These are phyloP conservation scores for Pseudachorutes palmiensis DNA, from an alignment of 1,140 invertebrate species.

Conservation along the genomic window DNA sequence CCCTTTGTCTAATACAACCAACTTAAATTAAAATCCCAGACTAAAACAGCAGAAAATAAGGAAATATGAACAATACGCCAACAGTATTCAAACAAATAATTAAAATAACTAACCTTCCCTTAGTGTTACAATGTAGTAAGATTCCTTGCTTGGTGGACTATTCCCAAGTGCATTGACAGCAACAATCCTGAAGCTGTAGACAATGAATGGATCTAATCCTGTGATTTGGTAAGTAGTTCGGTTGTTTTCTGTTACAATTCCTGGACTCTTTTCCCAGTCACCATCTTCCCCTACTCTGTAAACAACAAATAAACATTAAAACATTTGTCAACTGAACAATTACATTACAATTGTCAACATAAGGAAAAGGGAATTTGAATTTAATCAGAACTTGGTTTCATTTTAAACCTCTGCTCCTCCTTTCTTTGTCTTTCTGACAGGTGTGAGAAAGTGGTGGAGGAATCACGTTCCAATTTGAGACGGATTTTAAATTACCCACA, in stretches of 20 bases:
- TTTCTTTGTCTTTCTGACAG: no score
- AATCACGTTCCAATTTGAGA: not conserved
- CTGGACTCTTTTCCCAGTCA: conserved; percentile 54
- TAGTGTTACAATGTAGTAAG: conserved; percentile 66
- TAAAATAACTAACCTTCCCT: conserved; percentile 56
- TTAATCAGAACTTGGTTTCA: no score
- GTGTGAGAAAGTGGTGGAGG: not conserved
- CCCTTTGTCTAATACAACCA: no score
- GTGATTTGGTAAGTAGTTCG: conserved; percentile 55
- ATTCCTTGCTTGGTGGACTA: conserved; percentile 60
- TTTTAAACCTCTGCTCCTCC: no score
- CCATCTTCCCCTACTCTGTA: conserved; percentile 58
- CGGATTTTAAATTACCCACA: not conserved
- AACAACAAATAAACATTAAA: conserved; percentile 10
- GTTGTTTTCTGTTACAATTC: conserved; percentile 58
- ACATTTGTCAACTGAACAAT: no score
- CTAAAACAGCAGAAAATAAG: no score
- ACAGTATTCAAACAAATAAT: not conserved
- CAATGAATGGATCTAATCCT: conserved; percentile 59
- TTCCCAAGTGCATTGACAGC: conserved; percentile 62
- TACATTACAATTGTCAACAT: no score
- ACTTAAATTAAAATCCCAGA: no score
- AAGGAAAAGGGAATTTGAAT: no score
- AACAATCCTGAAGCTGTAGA: conserved; percentile 64
- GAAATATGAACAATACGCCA: not conserved